Evolutionary conservation across 2,797 vertebrate species (phyloP).

Genomic region (Harpagifer antarcticus): DNA sequence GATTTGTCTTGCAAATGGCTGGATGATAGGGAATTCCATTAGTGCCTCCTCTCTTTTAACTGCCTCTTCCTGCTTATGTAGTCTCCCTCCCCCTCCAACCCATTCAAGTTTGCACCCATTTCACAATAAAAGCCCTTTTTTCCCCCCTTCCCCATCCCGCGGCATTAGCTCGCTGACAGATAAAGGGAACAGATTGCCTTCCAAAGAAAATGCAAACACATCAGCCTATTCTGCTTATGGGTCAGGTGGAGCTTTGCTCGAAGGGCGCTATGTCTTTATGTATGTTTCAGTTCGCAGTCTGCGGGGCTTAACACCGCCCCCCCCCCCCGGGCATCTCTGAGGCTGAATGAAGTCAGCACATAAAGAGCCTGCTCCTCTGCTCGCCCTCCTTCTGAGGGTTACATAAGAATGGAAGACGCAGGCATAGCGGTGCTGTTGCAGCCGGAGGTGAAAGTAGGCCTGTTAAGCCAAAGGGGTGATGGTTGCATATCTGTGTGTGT

Average conservation of each 20-base stretch:
- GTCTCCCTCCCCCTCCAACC: constrained; percentile 40
- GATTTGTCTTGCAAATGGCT: constrained; percentile 72
- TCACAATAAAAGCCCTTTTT: constrained; percentile 72
- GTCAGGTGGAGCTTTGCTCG: constrained; percentile 55
- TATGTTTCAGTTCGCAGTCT: constrained; percentile 70
- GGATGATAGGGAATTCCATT: constrained; percentile 76
- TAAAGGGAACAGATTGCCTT: constrained; percentile 69
- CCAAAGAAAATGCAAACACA: constrained; percentile 52
- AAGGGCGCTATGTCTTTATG: constrained; percentile 67
- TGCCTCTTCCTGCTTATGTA: constrained; percentile 30
- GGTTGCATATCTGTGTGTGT: constrained; percentile 25
- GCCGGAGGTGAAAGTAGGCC: constrained; percentile 67
- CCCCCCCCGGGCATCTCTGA: constrained; percentile 65
- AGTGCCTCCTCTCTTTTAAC: constrained; percentile 56
- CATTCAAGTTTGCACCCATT: constrained; percentile 73
- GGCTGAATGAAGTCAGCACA: constrained; percentile 74
- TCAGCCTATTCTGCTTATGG: constrained; percentile 58
- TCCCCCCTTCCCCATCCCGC: constrained; percentile 11
- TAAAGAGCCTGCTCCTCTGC: constrained; percentile 66
- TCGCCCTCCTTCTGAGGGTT: constrained; percentile 68
- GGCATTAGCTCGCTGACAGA: constrained; percentile 70
- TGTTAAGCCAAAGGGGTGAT: constrained; percentile 57
- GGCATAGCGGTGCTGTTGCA: constrained; percentile 54
- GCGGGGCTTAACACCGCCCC: constrained; percentile 64
- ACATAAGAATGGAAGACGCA: constrained; percentile 72